phyloP scores from a whole-genome alignment of 2,113 vertebrate genomes.

The Salvelinus namaycush region DNA sequence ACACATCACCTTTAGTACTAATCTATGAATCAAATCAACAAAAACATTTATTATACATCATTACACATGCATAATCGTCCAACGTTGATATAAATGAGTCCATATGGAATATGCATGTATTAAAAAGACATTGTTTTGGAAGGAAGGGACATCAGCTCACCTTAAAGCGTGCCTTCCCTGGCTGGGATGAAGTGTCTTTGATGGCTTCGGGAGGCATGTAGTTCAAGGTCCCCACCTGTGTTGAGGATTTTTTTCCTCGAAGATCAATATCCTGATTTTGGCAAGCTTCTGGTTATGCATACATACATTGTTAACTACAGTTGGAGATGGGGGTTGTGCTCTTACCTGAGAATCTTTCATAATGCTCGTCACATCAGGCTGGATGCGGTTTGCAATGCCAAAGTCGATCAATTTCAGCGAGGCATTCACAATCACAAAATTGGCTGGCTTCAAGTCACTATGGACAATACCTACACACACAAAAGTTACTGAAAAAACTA shows the following conservation, averaged over 20 bases:
- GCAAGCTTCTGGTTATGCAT: not conserved
- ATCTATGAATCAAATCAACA: conserved; percentile 73
- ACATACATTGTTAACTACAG: not conserved
- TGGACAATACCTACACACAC: conserved; percentile 88
- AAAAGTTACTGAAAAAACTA: not conserved
- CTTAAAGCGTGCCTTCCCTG: conserved; percentile 87
- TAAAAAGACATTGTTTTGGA: not conserved
- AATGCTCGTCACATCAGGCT: conserved; percentile 95
- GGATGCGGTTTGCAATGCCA: conserved; percentile 95
- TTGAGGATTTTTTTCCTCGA: not conserved
- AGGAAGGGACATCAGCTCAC: conserved; percentile 57
- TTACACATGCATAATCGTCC: not conserved
- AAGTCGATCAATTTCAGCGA: conserved; percentile 97
- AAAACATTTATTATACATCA: not conserved
- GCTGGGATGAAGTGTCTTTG: conserved; percentile 86
- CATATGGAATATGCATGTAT: not conserved
- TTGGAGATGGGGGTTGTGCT: not conserved
- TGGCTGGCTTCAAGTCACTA: conserved; percentile 96
- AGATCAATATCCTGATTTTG: not conserved
- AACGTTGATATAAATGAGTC: not conserved
- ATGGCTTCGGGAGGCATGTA: conserved; percentile 98
- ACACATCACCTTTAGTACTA: conserved; percentile 94
- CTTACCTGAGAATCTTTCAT: conserved; percentile 93
- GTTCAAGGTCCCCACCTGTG: conserved; percentile 92
- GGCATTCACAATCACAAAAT: conserved; percentile 95